A percentile compares a stretch with the other conserved stretches of the same genome.
Evolutionary conservation across 2,797 vertebrate genomes (phyloP).

Genomic region (Natrix natrix): DNA sequence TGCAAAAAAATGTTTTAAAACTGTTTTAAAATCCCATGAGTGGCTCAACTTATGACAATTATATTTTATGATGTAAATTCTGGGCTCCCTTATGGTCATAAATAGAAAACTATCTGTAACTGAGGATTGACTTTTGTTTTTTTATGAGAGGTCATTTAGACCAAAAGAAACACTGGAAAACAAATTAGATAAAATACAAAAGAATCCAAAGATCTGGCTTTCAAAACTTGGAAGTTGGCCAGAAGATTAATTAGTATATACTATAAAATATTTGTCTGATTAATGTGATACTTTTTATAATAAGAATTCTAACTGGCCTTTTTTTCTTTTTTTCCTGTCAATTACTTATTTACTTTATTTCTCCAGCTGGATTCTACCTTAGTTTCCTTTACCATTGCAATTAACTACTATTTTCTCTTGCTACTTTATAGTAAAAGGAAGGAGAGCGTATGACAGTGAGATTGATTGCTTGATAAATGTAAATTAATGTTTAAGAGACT

Average conservation of each 20-base stretch:
- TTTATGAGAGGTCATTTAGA: neutral
- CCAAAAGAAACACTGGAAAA: neutral
- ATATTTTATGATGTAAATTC: neutral
- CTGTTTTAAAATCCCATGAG: neutral
- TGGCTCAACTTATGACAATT: neutral
- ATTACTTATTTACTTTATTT: neutral
- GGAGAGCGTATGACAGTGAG: neutral
- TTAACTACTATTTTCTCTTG: neutral
- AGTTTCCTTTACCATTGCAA: neutral
- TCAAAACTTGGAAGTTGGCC: neutral
- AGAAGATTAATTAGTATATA: neutral
- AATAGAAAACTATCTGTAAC: neutral
- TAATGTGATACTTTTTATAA: neutral
- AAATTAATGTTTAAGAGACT: neutral
- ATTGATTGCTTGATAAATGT: neutral
- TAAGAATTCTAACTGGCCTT: neutral
- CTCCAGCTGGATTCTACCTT: neutral
- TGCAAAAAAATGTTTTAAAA: neutral
- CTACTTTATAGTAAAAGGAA: neutral
- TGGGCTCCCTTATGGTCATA: neutral
- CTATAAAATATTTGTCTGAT: neutral
- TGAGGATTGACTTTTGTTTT: neutral
- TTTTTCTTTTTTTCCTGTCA: neutral
- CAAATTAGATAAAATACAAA: neutral
- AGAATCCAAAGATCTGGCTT: neutral